Base-by-base conservation (phyloP, 1,140 invertebrate genomes). In the Druon quercuslanigerum region DNA sequence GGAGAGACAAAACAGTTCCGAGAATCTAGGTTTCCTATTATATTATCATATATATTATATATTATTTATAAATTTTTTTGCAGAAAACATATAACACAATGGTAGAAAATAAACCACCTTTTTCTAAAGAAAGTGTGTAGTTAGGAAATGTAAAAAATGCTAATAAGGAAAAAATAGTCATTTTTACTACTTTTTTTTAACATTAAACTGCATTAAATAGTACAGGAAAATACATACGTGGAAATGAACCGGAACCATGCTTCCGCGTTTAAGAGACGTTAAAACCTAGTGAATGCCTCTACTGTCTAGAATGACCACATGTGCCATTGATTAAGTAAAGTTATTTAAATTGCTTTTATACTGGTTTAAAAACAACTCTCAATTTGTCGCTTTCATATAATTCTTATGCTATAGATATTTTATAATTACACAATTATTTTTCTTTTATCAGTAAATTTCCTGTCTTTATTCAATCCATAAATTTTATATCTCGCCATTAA, bases 261-360 rank as follows among this genome's bases (percentile, higher is more conserved):
- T 33, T 66, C 20, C 40, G 25, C 33, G 33, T n/a, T n/a, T 14
- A 66, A 66, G 40, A n/a, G 60, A 4, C 46, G 7, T 46, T 46
- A 11, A 46, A 46, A 46, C 40, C 1, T 46, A 11, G 33, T 66
- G 33, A 66, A 66, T 40, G 60, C 60, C 13, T 16, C 40, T 66
- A 66, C 60, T 66, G 60, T 66, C 60, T 66, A 66, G 40, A 19
- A 66, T 66, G 16, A 66, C 40, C 60, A 66, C 60, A 66, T 66
- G 25, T 66, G 60, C 25, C 60, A n/a, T 13, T 66, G 60, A 46
- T 66, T 66, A 66, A 46, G 60, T 33, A 33, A 46, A 33, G 60
- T 66, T 66, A 66, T 33, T 13, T 66, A 66, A 66, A 66, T 66
- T 66, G 33, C 25, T 40, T 66, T 66, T 14, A 33, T n/a, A 46